Conservation (phyloP, 2,888 invertebrate species). For the Pocota personata region DNA sequence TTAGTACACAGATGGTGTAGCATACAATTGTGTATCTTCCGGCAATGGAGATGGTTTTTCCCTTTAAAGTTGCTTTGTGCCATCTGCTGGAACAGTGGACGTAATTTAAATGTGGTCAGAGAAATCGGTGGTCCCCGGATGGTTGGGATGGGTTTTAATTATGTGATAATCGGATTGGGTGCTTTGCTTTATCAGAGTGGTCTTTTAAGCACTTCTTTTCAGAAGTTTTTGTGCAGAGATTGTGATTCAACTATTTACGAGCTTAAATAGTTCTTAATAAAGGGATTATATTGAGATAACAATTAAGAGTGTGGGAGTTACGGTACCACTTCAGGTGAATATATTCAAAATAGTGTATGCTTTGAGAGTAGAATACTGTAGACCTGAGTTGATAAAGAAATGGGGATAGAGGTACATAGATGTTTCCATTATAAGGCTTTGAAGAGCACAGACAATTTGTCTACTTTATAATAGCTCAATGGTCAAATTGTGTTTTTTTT, state of each 20-base stretch:
- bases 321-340: background rate
- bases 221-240: background rate
- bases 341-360: background rate
- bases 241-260: background rate
- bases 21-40: background rate
- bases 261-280: background rate
- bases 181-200: background rate
- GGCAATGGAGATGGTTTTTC: background rate
- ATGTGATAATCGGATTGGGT: slow-evolving; percentile 19
- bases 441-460: too few species aligned
- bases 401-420: too few species aligned
- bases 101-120: background rate
- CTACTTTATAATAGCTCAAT: too few species aligned
- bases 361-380: too few species aligned
- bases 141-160: background rate
- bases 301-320: background rate
- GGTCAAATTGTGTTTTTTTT: too few species aligned
- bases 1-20: background rate
- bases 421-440: too few species aligned
- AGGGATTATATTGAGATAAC: background rate
- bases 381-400: too few species aligned
- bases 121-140: background rate
- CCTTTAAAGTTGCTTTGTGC: background rate
- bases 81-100: background rate
- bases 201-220: background rate